Evolutionary conservation across 2,797 vertebrate genomes (phyloP), one percentile per base, ranked within the genome.

Genomic region (Echeneis naucrates): DNA sequence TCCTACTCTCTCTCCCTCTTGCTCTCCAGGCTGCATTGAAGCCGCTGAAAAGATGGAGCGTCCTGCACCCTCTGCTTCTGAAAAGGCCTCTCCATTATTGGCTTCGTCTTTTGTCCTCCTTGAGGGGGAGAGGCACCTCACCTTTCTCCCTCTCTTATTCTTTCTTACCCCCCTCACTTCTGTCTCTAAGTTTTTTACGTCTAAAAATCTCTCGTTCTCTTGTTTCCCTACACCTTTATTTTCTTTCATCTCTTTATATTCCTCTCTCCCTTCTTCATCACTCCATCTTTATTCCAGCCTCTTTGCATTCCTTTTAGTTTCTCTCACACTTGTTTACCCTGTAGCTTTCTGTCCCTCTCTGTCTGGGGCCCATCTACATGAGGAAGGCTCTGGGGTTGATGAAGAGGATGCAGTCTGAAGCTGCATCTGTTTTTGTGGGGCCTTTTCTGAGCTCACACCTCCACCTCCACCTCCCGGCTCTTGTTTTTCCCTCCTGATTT

Each of bases 61-160:
- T 93, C 87, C 87, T 82, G 82, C 81, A 88, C 88, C 84, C 87
- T 88, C 82, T 52, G 69, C 77, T 78, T 83, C 80, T 92, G 87
- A 93, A 93, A 94, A 92, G 92, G 88, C 89, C 88, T 88, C 91
- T 92, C 91, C 91, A 94, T 95, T 94, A 94, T 93, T 90, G 85
- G 87, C 89, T 84, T 81, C 79, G 63, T 89, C 93, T 92, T 95
- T 95, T 94, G 92, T 95, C 89, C 90, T 89, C 77, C 72, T 88
- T 32, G 51, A 87, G 86, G 79, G 87, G 78, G 85, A 79, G 80
- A 85, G 84, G 88, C 88, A 76, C 88, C 90, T 92, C 90, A 91
- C 88, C 90, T 90, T 81, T 86, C 80, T 81, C 82, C 74, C 74
- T 75, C 82, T 80, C 81, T 72, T 53, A 51, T 68, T 85, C 81